Evolutionary conservation across 2,797 vertebrate genomes (phyloP), one percentile per base, ranked within the genome.

Genomic region (Mergus octosetaceus): DNA sequence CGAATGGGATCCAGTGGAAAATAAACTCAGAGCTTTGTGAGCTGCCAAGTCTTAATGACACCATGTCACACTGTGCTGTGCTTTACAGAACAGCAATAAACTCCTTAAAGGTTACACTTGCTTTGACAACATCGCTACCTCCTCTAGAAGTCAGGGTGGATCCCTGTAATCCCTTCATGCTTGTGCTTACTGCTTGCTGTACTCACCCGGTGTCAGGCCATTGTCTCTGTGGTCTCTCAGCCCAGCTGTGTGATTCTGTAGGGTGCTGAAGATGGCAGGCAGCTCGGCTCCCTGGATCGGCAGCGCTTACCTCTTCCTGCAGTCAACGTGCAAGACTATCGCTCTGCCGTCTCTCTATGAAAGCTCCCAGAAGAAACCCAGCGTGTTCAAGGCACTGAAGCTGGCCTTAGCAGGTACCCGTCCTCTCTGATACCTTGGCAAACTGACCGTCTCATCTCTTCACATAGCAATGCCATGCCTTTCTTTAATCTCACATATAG

Each of bases 301-400:
- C 89, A 99, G 99, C 0, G 98, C 97, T 2, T 99, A 99, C 47
- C 97, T 99, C 80, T 99, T 99, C 95, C 97, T 99, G 93, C 98
- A 98, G 75, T 99, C 98, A 0, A 98, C 96, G 0, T 97, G 97
- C 87, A 98, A 98, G 43, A 84, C 94, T 30, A 96, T 98, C 43
- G 85, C 98, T 84, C 98, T 99, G 89, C 98, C 99, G 0, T 96
- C 98, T 10, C 97, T 98, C 84, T 99, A 99, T 9, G 98, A 98
- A 95, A 98, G 98, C 71, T 95, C 98, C 24, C 96, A 98, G 75
- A 97, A 97, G 95, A 99, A 99, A 94, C 98, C 98, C 65, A 95
- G 93, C 0, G 80, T 99, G 73, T 99, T 99, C 96, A 98, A 98
- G 96, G 98, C 98, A n/a, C 98, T 99, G 95, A 98, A 98, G 96